Evolutionary conservation across 2,113 vertebrate species (phyloP).

Genomic region (Caloenas nicobarica): DNA sequence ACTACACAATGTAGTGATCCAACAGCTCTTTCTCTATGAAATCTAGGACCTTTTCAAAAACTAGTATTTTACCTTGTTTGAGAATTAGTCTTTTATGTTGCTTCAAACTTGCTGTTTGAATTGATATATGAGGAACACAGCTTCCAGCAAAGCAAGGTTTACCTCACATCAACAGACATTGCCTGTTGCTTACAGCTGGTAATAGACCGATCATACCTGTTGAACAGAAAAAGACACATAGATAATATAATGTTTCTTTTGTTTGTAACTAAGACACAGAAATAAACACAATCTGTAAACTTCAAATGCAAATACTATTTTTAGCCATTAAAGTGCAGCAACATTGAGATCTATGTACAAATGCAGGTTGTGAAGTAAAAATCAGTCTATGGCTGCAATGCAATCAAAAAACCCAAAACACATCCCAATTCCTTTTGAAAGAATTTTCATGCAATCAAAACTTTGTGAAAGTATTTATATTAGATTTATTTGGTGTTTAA

Average conservation of each 20-base stretch:
- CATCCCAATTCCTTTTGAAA: background rate
- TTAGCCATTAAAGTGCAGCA: background rate
- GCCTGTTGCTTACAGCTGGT: slow-evolving; percentile 74
- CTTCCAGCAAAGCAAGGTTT: slow-evolving; percentile 81
- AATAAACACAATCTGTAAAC: background rate
- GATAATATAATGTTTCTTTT: background rate
- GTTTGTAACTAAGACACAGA: background rate
- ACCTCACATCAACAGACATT: slow-evolving; percentile 71
- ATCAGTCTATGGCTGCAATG: background rate
- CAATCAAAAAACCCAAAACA: background rate
- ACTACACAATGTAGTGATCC: background rate
- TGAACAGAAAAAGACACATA: background rate
- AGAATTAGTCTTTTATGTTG: background rate
- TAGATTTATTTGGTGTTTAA: background rate
- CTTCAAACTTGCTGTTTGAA: slow-evolving; percentile 76
- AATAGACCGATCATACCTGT: slow-evolving; percentile 76
- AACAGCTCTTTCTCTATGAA: background rate
- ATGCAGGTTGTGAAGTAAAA: background rate
- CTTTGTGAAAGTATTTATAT: background rate
- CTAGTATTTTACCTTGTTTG: slow-evolving; percentile 14
- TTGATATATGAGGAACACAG: slow-evolving; percentile 64
- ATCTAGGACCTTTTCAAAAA: background rate
- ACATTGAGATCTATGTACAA: background rate
- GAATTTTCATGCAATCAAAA: background rate
- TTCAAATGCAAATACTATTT: background rate